These are phyloP conservation scores for Netelia fuscicornis DNA, from an alignment of 2,888 invertebrate genomes.

Conservation along the genomic window DNA sequence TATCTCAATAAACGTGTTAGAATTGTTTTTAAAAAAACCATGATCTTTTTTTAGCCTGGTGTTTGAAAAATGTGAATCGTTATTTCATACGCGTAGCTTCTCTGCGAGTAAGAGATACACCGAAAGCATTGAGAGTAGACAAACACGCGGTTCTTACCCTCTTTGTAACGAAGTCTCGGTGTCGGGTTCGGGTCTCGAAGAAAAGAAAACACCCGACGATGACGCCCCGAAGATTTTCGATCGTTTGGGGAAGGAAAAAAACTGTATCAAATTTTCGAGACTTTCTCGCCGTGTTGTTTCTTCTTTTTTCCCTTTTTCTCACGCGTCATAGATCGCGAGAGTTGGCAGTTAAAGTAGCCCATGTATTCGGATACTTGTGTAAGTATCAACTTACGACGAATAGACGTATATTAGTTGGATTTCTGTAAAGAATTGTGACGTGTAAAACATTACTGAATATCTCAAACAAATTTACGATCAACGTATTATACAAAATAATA, in stretches of 20 bases:
- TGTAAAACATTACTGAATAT: no score
- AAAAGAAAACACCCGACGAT: constrained; percentile 1
- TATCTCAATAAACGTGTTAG: no score
- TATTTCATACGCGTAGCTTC: neutral
- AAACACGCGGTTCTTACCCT: neutral
- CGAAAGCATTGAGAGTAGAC: constrained; percentile 14
- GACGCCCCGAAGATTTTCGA: neutral
- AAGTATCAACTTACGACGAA: constrained; percentile 33
- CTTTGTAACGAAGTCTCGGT: constrained; percentile 2
- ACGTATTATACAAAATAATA: no score
- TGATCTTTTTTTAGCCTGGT: no score
- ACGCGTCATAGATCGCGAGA: neutral
- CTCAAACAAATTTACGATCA: no score
- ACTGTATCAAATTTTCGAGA: constrained; percentile 20
- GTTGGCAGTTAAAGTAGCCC: constrained; percentile 7
- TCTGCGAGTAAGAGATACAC: constrained; percentile 18
- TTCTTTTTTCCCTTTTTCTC: constrained; percentile 16
- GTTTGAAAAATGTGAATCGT: no score
- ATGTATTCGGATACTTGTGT: constrained; percentile 24
- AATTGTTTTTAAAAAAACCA: no score
- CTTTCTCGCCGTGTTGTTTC: constrained; percentile 4
- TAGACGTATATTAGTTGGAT: constrained; percentile 18
- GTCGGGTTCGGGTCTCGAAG: neutral
- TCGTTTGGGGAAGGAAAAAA: constrained; percentile 20
- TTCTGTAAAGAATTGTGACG: no score